Base-by-base conservation (phyloP, 2,888 invertebrate genomes). In the Alloplasta piceator region DNA sequence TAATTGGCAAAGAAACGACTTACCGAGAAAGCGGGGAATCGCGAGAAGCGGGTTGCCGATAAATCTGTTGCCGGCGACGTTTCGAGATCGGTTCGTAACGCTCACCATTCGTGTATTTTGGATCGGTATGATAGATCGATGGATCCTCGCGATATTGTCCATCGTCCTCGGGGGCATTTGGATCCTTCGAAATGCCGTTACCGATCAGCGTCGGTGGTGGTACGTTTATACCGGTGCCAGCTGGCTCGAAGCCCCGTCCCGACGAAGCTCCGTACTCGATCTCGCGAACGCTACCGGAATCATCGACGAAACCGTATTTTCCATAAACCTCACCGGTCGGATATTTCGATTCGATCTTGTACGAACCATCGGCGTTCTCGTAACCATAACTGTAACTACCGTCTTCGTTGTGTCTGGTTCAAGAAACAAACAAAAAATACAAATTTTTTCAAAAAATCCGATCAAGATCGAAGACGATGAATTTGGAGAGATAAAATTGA, bases 321-420 rank as follows among this genome's bases (percentile, higher is more conserved):
- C 98, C 98, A 67, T 95, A 96, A 0, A 97, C 97, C 88, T 97
- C 97, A 0, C 97, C 97, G 60, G 94, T 95, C 0, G 96, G 94
- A 87, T 96, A 96, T 92, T 97, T 97, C 0, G 97, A 97, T 91
- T 97, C 97, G 82, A 97, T 97, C 93, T 97, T 97, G 93, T 96
- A 97, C 64, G 96, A 95, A 7, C 97, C 97, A 89, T 98, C 97
- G 0, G 97, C 97, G 0, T 95, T 96, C 92, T 98, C 97, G 92
- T 96, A 98, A 0, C 97, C 97, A 89, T 96, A 97, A 87, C 96
- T 97, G 92, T 98, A 98, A 9, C 97, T 97, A 0, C 97, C 97
- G 85, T 97, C 97, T 84, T 96, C 97, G 90, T 97, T 97, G 91
- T 97, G 97, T 82, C 95, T 94, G 93, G 6, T 52, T 7, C 12